Conservation (phyloP, 2,888 invertebrate genomes). For the Agrochola lychnidis region DNA sequence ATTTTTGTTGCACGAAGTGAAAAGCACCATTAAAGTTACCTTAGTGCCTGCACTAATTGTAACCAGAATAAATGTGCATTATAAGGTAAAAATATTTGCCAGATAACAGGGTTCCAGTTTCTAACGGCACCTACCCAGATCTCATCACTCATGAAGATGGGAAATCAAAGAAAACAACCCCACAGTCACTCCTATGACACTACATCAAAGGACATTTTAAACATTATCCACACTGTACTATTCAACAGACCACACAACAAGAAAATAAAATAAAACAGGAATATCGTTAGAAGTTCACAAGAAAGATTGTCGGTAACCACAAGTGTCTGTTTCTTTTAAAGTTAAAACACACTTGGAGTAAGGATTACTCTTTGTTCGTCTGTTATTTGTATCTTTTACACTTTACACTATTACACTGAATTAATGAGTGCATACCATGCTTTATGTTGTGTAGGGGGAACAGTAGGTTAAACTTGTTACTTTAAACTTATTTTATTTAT, state of each 20-base stretch:
- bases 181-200: not conserved
- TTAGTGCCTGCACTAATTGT: not conserved
- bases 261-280: conserved; percentile 23
- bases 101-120: not conserved
- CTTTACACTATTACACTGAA: conserved; percentile 36
- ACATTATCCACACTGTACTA: conserved; percentile 14
- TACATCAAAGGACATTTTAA: conserved; percentile 26
- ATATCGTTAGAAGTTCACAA: conserved; percentile 28
- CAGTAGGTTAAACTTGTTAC: not conserved
- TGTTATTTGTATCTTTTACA: conserved; percentile 40
- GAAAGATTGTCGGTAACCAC: conserved; percentile 22
- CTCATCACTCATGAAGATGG: not conserved
- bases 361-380: conserved; percentile 41
- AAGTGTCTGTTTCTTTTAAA: conserved; percentile 23
- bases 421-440: conserved; percentile 45
- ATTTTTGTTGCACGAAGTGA: not conserved
- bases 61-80: not conserved
- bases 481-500: not conserved
- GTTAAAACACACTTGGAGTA: conserved; percentile 29
- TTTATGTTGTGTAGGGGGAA: not conserved
- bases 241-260: conserved; percentile 46
- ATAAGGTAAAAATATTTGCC: not conserved
- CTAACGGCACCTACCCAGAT: not conserved
- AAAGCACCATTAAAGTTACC: not conserved
- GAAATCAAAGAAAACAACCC: conserved; percentile 2